Base-by-base conservation (phyloP, 2,113 vertebrate species). In the Siphamia tubifer region DNA sequence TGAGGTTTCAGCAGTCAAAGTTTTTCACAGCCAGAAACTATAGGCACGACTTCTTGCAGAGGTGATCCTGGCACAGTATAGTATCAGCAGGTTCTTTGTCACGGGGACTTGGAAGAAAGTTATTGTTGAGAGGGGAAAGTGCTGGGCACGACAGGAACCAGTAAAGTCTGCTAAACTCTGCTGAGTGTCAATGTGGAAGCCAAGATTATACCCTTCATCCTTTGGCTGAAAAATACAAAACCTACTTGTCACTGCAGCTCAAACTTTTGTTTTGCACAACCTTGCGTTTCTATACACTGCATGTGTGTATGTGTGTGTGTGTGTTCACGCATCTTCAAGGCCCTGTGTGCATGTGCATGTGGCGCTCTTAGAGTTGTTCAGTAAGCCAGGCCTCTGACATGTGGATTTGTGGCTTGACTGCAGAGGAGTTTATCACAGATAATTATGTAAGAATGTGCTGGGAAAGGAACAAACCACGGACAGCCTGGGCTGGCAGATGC, bases 371-470 rank as follows among this genome's bases (percentile, higher is more conserved):
- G 71, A 77, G 75, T 73, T 77, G 67, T 81, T 81, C 42, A n/a
- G 74, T 63, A 74, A 85, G 83, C 83, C 80, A 71, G 81, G 83
- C 56, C 77, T 64, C 58, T 78, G 80, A 82, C 82, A 80, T 77
- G 84, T 86, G 84, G 85, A 81, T 88, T 86, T 90, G 83, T 81
- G 81, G 82, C 67, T 87, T 68, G 60, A 82, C 81, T 84, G 84
- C 83, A 83, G 77, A 89, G 81, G 76, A 86, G 87, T 87, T 85
- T 86, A 88, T 90, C 87, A 80, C 81, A 87, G 83, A 90, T 88
- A 87, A 87, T 89, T 90, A 85, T 78, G 12, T 79, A 86, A 87
- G 81, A 90, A 89, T 89, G 81, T 81, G 63, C 69, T 87, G 87
- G 88, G 84, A 83, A 69, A 78, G 68, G 78, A 86, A 86, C 71